Evolutionary conservation across 2,888 invertebrate genomes (phyloP), one percentile per base, ranked within the genome.

Genomic region (Athripsodes cinereus): DNA sequence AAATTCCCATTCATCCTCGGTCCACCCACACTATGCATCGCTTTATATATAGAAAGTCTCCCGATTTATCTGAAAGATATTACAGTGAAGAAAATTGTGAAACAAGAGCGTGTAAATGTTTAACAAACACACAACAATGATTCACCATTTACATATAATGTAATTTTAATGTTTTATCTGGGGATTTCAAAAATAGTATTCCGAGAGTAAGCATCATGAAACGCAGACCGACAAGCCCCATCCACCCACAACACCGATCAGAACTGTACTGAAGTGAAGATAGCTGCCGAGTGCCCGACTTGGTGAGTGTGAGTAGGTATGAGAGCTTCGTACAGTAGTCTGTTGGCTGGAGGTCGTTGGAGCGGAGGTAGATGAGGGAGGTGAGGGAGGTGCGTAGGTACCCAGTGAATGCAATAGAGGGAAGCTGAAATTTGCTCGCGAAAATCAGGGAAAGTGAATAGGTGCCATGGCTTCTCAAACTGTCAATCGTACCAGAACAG

Each of bases 361-460:
- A 10, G 26, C 5, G 16, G 16, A 40, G 13, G 13, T 2, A 2
- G 40, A 40, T 8, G 16, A 40, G 13, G 13, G 40, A 40, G 40
- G 40, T 40, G 40, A 13, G 3, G 40, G 40, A n/a, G 40, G 40
- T n/a, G n/a, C n/a, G 31, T 40, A 16, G 13, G 40, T 26, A 26
- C 40, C 40, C 13, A 16, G 13, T 40, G 40, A 40, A 40, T 40
- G 40, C 40, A 40, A 40, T 40, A 40, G n/a, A 3, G 40, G 40
- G 40, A 40, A 40, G 40, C 40, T 40, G 40, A 40, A 40, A 40
- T 40, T 40, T 13, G 40, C 40, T 40, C 40, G 40, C 40, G 16
- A 40, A 40, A n/a, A 40, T 40, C 40, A 40, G 40, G 40, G 40
- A 40, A 40, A 40, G 40, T 40, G 40, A 40, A 40, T 40, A n/a